These are phyloP conservation scores for Amblyjoppa fuscipennis DNA, from an alignment of 2,888 invertebrate species.

Conservation along the genomic window DNA sequence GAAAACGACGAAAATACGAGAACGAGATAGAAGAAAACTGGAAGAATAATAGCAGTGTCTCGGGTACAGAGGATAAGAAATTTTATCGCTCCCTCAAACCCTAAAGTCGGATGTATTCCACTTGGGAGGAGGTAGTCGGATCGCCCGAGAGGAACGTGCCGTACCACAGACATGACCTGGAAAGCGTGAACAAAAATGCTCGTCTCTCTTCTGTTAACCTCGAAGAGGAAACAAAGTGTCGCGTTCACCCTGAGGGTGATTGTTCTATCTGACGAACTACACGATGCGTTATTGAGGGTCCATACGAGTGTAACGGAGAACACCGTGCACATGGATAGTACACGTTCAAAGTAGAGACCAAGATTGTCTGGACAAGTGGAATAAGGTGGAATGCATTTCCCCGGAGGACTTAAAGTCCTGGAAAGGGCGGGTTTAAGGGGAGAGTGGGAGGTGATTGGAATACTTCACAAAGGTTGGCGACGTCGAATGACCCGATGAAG, in stretches of 20 bases:
- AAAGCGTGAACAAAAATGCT: conserved; percentile 7
- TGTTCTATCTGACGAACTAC: conserved; percentile 30
- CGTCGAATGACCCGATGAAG: conserved; percentile 17
- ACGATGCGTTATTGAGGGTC: conserved; percentile 23
- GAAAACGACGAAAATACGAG: conserved; percentile 1
- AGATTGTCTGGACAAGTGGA: not conserved
- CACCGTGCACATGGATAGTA: not conserved
- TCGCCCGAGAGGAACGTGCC: not conserved
- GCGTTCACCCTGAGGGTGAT: conserved; percentile 21
- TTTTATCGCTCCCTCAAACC: not conserved
- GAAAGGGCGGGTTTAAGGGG: not conserved
- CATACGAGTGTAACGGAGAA: not conserved
- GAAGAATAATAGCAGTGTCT: not conserved
- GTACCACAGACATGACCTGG: not conserved
- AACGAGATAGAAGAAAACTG: not conserved
- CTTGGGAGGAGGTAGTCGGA: conserved; percentile 10
- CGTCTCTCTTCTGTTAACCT: not conserved
- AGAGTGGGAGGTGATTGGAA: not conserved
- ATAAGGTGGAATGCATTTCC: conserved; percentile 30
- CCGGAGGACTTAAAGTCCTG: not conserved
- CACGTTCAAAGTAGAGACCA: not conserved
- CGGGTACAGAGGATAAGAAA: not conserved
- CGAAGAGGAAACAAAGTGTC: conserved; percentile 25
- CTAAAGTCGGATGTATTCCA: conserved; percentile 5
- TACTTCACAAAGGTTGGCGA: conserved; percentile 32